These are phyloP conservation scores for Thalassarche chlororhynchos DNA, from an alignment of 2,113 vertebrate genomes.

Conservation along the genomic window DNA sequence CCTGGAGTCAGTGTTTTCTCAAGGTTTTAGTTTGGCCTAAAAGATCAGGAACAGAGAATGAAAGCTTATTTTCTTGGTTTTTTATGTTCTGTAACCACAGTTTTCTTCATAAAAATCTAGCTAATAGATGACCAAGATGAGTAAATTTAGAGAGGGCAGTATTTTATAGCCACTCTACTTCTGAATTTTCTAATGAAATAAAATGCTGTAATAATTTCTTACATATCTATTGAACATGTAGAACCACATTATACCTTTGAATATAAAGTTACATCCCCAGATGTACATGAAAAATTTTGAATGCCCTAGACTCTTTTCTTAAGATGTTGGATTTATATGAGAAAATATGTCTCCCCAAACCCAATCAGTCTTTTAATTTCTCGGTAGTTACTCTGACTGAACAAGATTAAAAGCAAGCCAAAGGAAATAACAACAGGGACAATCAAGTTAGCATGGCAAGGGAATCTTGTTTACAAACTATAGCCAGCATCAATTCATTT, in stretches of 20 bases:
- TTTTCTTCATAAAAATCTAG: not conserved
- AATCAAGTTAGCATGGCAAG: not conserved
- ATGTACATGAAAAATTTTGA: not conserved
- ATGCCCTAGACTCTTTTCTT: not conserved
- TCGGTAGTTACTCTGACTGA: not conserved
- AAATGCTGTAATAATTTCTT: not conserved
- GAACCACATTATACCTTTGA: not conserved
- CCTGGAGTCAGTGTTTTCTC: not conserved
- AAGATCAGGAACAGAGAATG: not conserved
- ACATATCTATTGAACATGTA: not conserved
- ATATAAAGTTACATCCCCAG: not conserved
- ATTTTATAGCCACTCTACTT: not conserved
- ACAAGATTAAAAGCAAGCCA: not conserved
- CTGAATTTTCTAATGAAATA: not conserved
- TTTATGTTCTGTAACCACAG: not conserved
- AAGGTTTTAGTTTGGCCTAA: not conserved
- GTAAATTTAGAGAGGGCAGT: not conserved
- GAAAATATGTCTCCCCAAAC: not conserved
- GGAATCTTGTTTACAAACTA: conserved; percentile 44
- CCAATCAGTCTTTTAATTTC: not conserved
- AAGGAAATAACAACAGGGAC: not conserved
- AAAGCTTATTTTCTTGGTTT: not conserved
- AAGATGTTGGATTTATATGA: not conserved
- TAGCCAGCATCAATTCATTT: not conserved
- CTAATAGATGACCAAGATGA: not conserved